Percentiles rank a stretch among this genome's conserved stretches.
Conservation (phyloP, 2,797 vertebrate species). For the Crypturellus tataupa region DNA sequence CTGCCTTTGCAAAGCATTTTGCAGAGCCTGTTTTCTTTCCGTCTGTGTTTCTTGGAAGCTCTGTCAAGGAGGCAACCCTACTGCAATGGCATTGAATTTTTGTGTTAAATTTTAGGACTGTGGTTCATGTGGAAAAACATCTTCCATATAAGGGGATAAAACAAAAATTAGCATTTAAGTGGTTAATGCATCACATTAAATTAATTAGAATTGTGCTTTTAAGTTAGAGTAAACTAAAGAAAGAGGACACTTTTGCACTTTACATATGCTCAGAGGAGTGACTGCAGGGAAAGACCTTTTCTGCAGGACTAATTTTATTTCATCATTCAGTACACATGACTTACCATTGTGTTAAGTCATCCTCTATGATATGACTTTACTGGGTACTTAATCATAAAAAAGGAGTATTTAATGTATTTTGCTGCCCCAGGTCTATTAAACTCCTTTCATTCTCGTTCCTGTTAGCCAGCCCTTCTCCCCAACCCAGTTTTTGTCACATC, state of each 20-base stretch:
- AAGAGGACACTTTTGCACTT: background rate
- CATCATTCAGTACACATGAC: background rate
- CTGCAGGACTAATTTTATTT: background rate
- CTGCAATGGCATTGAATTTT: background rate
- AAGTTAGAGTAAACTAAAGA: background rate
- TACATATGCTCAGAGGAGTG: background rate
- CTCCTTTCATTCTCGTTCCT: background rate
- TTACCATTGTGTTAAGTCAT: background rate
- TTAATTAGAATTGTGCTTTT: slow-evolving; percentile 1
- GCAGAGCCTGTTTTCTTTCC: background rate
- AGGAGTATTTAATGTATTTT: background rate
- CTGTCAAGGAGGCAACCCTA: background rate
- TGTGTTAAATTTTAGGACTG: background rate
- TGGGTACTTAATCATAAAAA: background rate
- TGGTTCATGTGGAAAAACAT: background rate
- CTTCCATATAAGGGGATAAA: background rate
- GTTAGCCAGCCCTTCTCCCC: background rate
- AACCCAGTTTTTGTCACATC: background rate
- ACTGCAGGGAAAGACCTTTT: background rate
- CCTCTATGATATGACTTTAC: background rate
- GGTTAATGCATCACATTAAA: background rate
- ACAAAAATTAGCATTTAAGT: background rate
- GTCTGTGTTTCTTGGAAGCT: background rate
- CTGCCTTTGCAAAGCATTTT: background rate
- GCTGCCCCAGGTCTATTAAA: background rate